Percentiles rank a stretch among this genome's conserved stretches.
phyloP scores from a whole-genome alignment of 2,888 invertebrate species.

The Caenorhabditis panamensis region DNA sequence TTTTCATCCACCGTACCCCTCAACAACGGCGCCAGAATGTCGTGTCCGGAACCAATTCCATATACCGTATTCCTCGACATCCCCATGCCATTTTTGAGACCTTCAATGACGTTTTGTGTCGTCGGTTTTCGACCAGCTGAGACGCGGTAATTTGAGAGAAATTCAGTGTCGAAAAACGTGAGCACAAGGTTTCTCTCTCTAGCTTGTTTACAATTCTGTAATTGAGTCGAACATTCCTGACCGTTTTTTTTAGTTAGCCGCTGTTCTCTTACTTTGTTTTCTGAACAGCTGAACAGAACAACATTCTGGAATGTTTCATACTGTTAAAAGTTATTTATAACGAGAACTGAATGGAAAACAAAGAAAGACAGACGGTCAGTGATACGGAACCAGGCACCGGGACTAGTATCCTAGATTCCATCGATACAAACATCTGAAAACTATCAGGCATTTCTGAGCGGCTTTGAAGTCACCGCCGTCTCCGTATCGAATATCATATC shows the following conservation, averaged over 20 bases:
- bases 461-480: conserved; percentile 54
- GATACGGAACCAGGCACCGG: conserved; percentile 41
- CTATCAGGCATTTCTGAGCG: conserved; percentile 24
- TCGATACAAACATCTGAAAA: conserved; percentile 42
- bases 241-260: conserved; percentile 1
- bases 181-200: conserved; percentile 12
- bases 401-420: not conserved
- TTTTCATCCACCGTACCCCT: conserved; percentile 30
- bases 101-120: conserved; percentile 50
- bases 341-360: not conserved
- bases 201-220: conserved; percentile 31
- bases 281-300: not conserved
- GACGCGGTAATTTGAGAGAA: conserved; percentile 55
- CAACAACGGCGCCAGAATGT: conserved; percentile 41
- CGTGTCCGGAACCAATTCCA: conserved; percentile 49
- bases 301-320: no score
- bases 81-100: conserved; percentile 28
- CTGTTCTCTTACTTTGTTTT: no score
- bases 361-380: no score
- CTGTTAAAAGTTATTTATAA: no score
- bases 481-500: conserved; percentile 59
- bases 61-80: conserved; percentile 40
- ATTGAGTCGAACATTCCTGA: not conserved
- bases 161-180: conserved; percentile 40
- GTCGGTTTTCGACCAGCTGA: conserved; percentile 56